Conservation (phyloP, 2,797 vertebrate species). For the Ctenopoma kingsleyae region DNA sequence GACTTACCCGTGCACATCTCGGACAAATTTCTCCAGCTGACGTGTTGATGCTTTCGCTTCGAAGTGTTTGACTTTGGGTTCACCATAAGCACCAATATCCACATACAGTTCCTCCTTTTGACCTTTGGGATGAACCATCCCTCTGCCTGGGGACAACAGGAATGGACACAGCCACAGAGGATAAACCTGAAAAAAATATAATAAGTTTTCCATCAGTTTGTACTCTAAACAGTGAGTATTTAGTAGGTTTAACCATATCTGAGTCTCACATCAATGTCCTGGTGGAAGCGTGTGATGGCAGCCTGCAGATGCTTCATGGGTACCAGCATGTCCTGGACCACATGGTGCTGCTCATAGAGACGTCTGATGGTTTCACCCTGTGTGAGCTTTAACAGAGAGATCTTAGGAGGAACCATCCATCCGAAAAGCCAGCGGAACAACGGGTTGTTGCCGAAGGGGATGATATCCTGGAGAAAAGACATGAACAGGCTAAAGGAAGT, state of each 20-base stretch:
- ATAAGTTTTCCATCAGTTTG: neutral
- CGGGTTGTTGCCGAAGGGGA: constrained; percentile 96
- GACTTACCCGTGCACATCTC: constrained; percentile 93
- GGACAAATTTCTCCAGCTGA: constrained; percentile 95
- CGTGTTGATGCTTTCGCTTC: constrained; percentile 91
- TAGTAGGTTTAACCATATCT: neutral
- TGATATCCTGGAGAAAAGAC: constrained; percentile 89
- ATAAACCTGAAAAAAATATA: constrained; percentile 88
- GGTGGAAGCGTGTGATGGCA: constrained; percentile 90
- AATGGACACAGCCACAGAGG: constrained; percentile 98
- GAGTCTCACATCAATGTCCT: constrained; percentile 89
- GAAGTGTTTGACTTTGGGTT: constrained; percentile 94
- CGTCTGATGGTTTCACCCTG: constrained; percentile 95
- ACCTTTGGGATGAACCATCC: constrained; percentile 96
- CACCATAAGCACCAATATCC: constrained; percentile 96
- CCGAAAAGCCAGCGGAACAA: constrained; percentile 95
- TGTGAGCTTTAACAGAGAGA: constrained; percentile 96
- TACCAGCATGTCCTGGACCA: constrained; percentile 98
- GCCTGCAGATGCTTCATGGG: constrained; percentile 91
- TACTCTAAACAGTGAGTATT: neutral
- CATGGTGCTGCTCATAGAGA: constrained; percentile 96
- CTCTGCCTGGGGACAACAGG: constrained; percentile 90
- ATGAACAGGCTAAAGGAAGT: neutral
- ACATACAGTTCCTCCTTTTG: constrained; percentile 92
- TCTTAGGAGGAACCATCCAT: constrained; percentile 99